These are phyloP conservation scores for Taeniopygia guttata DNA, from an alignment of 2,797 vertebrate genomes.

Conservation along the genomic window DNA sequence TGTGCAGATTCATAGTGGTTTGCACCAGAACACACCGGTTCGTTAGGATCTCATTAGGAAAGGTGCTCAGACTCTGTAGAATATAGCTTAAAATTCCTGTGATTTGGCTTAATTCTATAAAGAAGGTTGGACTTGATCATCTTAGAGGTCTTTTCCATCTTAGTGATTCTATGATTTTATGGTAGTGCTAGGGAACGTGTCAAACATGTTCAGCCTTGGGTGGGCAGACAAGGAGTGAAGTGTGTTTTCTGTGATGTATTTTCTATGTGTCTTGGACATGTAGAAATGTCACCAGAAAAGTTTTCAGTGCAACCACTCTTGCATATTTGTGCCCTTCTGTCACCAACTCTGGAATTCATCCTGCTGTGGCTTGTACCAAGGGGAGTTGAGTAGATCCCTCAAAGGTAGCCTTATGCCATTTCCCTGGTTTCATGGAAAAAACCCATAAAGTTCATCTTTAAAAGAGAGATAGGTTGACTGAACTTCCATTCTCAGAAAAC, in stretches of 20 bases:
- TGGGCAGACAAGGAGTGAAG: neutral
- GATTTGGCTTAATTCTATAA: neutral
- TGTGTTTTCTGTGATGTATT: neutral
- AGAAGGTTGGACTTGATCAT: neutral
- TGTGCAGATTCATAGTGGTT: neutral
- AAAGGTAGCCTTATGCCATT: neutral
- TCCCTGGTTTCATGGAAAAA: neutral
- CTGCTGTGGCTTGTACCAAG: neutral
- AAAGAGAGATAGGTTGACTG: neutral
- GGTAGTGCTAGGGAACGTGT: neutral
- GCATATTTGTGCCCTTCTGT: neutral
- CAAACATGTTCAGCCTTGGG: neutral
- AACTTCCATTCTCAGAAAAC: neutral
- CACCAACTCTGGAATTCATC: neutral
- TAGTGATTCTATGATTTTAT: neutral
- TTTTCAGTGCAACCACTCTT: neutral
- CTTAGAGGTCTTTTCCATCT: neutral
- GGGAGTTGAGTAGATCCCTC: neutral
- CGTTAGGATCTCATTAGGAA: neutral
- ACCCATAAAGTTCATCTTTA: neutral
- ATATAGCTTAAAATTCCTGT: neutral
- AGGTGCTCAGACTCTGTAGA: neutral
- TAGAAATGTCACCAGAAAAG: neutral
- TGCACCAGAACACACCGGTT: fast-evolving
- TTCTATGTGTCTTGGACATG: neutral